A percentile compares a stretch with the other conserved stretches of the same genome.
phyloP scores from a whole-genome alignment of 2,888 invertebrate species.

The Peribatodes rhomboidaria region DNA sequence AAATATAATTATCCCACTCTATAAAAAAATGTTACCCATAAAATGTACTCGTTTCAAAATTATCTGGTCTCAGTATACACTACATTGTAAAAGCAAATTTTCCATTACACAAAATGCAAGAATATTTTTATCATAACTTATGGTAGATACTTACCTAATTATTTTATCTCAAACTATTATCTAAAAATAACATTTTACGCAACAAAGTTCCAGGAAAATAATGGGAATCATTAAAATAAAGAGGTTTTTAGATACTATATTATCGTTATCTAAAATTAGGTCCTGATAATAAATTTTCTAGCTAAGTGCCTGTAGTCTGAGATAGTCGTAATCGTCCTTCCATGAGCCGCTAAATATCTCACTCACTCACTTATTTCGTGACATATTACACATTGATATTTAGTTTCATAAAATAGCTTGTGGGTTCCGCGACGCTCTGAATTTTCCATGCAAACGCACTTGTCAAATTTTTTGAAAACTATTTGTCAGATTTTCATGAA shows the following conservation, averaged over 20 bases:
- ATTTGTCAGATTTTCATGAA: too few species aligned
- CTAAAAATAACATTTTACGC: slow-evolving; percentile 10
- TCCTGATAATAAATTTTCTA: slow-evolving; percentile 2
- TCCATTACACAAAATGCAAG: neutral
- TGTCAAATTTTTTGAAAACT: too few species aligned
- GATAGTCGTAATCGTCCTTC: neutral
- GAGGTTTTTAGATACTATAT: slow-evolving; percentile 17
- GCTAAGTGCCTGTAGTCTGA: neutral
- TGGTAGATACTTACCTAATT: too few species aligned
- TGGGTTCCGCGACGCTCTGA: too few species aligned
- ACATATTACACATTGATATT: too few species aligned
- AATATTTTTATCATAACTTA: neutral
- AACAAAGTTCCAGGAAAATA: slow-evolving; percentile 14
- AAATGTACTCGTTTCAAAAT: slow-evolving; percentile 1
- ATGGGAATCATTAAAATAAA: slow-evolving; percentile 5
- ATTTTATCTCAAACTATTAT: slow-evolving; percentile 16
- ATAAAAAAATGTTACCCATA: neutral
- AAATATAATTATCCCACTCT: neutral
- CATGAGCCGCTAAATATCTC: neutral
- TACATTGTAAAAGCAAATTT: neutral
- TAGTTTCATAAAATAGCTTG: neutral
- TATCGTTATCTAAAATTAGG: slow-evolving; percentile 17
- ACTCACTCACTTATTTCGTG: neutral
- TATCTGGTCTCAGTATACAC: neutral
- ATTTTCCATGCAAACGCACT: too few species aligned